Percentiles rank a stretch among this genome's conserved stretches.
These are phyloP conservation scores for Pardalotus punctatus DNA, from an alignment of 2,113 vertebrate species.

Conservation along the genomic window DNA sequence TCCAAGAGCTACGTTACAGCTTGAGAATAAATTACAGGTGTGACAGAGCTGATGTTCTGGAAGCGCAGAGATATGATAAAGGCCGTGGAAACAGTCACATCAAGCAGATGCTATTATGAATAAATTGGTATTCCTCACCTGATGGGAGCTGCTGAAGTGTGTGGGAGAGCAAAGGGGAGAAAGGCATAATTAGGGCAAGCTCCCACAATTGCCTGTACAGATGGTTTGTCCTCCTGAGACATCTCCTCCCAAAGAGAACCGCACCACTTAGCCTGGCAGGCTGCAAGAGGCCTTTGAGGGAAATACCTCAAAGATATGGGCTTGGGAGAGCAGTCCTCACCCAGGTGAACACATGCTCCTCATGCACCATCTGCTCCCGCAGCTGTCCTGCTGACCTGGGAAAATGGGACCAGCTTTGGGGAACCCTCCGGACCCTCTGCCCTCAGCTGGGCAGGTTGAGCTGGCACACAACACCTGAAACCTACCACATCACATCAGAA, in stretches of 20 bases:
- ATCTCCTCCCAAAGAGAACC: not conserved
- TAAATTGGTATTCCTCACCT: not conserved
- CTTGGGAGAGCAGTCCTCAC: not conserved
- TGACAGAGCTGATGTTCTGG: conserved; percentile 52
- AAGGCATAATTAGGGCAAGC: not conserved
- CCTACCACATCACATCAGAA: rapidly evolving
- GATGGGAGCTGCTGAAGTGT: not conserved
- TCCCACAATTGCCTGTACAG: not conserved
- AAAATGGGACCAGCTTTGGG: too few species aligned
- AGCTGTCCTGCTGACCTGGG: not conserved
- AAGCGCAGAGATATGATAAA: conserved; percentile 40
- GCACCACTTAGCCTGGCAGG: not conserved
- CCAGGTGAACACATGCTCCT: rapidly evolving
- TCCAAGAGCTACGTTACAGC: conserved; percentile 18
- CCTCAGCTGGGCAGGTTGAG: rapidly evolving
- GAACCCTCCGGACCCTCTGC: not conserved
- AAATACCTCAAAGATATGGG: not conserved
- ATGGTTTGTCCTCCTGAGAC: not conserved
- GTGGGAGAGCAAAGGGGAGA: not conserved
- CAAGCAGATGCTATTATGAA: conserved; percentile 9
- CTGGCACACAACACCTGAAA: not conserved
- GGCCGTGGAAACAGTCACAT: not conserved
- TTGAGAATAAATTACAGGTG: conserved; percentile 60
- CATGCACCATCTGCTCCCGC: not conserved
- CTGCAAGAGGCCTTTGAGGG: not conserved